Base-by-base conservation (phyloP, 2,113 vertebrate genomes). In the Rynchops niger region DNA sequence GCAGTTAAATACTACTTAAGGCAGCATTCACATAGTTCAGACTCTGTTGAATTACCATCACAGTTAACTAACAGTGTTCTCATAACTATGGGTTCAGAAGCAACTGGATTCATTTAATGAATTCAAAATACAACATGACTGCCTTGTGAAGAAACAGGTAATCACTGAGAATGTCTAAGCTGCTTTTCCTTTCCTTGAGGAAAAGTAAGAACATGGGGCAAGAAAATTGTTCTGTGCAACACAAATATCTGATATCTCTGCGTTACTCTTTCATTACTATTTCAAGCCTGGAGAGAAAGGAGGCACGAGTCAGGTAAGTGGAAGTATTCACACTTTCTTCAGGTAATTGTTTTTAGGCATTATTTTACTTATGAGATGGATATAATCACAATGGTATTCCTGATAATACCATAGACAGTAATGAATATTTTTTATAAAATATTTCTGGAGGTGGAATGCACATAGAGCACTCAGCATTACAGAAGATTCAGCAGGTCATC, bases 151-250 rank as follows among this genome's bases (percentile, higher is more conserved):
- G 42, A 88, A 81, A 30, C 50, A 66, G 27, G 25, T 52, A 56
- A 52, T 53, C 42, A 58, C 52, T 30, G 49, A 72, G 13, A 66
- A 76, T 0, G 6, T 32, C 36, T 58, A 45, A 63, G 34, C 15
- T 86, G 30, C 9, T 69, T 53, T 58, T 40, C 27, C 12, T 63
- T 67, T 79, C 49, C 40, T 52, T 73, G 21, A 50, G 27, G 43
- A 62, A 70, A 49, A 61, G 11, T 13, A 40, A 73, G n/a, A 25
- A 77, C n/a, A 61, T 2, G 8, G 15, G n/a, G 20, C 49, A 71
- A 45, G 9, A 73, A 43, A 25, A 65, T 2, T 1, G 0, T 30
- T 49, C 38, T 20, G 4, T 3, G 1, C 43, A 80, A 62, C 25
- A 62, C 17, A 45, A 79, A 17, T 11, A 80, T 4, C 7, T 29